phyloP scores from a whole-genome alignment of 1,140 invertebrate genomes.

The Linepithema humile region DNA sequence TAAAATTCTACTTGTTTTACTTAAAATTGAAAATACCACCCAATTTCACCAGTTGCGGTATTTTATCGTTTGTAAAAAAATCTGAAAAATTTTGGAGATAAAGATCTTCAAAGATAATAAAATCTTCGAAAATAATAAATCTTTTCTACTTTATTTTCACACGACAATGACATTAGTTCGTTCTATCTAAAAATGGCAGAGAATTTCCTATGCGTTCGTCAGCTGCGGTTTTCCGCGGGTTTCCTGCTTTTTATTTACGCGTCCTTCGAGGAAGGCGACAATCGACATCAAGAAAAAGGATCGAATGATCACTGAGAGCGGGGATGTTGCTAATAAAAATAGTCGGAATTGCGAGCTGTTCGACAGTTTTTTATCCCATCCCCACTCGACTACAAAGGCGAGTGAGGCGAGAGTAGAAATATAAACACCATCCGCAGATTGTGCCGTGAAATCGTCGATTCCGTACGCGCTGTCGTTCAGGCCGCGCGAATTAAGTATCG shows the following conservation, averaged over 20 bases:
- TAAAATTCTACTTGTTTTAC: background rate
- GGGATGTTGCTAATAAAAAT: conserved; percentile 64
- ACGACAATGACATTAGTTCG: too few relatives aligned
- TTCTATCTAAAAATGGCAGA: background rate
- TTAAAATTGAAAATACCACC: background rate
- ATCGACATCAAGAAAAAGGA: conserved; percentile 60
- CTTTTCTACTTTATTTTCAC: too few relatives aligned
- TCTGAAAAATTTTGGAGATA: too few relatives aligned
- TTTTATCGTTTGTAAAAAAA: background rate
- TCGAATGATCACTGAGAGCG: conserved; percentile 48
- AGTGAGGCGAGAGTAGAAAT: conserved; percentile 70
- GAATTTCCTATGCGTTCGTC: background rate
- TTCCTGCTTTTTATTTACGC: conserved; percentile 40
- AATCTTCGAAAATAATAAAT: background rate
- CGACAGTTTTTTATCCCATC: conserved; percentile 73
- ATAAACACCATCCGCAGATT: conserved; percentile 70
- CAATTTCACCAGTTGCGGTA: too few relatives aligned
- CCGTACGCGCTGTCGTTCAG: conserved; percentile 29
- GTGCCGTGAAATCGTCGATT: conserved; percentile 73
- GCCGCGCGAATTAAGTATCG: background rate
- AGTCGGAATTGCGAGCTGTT: conserved; percentile 65
- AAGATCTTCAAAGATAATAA: background rate
- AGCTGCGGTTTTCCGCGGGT: conserved; percentile 24
- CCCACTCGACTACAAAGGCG: conserved; percentile 72
- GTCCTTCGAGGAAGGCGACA: conserved; percentile 57